phyloP scores from a whole-genome alignment of 1,140 invertebrate genomes.

The Drosophila rufa region DNA sequence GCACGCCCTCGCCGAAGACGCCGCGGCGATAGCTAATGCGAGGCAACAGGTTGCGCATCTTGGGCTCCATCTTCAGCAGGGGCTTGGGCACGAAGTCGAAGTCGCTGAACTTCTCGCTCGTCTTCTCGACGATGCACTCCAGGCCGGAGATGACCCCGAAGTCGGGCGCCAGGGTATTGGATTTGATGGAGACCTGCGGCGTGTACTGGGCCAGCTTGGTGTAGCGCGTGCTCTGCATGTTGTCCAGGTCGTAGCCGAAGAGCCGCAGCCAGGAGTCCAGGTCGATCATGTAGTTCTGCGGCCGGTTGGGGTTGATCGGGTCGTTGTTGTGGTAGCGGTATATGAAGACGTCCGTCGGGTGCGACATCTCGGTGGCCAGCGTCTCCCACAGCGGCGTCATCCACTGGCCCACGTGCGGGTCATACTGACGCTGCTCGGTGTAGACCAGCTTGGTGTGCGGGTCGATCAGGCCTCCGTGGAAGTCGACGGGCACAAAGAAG shows the following conservation, averaged over 20 bases:
- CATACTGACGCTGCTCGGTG: constrained; percentile 92
- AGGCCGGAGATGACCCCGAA: constrained; percentile 95
- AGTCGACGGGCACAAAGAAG: constrained; percentile 96
- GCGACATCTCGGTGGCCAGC: constrained; percentile 91
- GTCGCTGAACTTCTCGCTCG: constrained; percentile 92
- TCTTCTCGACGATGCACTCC: constrained; percentile 94
- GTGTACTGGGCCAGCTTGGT: constrained; percentile 91
- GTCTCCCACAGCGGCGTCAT: constrained; percentile 96
- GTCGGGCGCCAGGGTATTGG: constrained; percentile 91
- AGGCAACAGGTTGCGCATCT: constrained; percentile 91
- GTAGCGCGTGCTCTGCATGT: constrained; percentile 93
- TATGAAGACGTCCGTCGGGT: constrained; percentile 95
- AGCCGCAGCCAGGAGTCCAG: constrained; percentile 93
- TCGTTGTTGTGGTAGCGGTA: constrained; percentile 97
- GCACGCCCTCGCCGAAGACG: constrained; percentile 95
- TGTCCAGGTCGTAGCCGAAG: constrained; percentile 94
- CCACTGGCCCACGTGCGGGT: constrained; percentile 97
- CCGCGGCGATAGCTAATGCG: constrained; percentile 92
- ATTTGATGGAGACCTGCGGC: constrained; percentile 91
- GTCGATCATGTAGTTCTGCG: constrained; percentile 93
- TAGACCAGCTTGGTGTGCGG: constrained; percentile 94
- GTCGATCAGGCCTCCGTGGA: constrained; percentile 95
- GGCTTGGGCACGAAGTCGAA: constrained; percentile 93
- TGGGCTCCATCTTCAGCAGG: constrained; percentile 92
- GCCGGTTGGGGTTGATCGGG: constrained; percentile 93